phyloP scores from a whole-genome alignment of 2,113 vertebrate species.

The Lagopus muta region DNA sequence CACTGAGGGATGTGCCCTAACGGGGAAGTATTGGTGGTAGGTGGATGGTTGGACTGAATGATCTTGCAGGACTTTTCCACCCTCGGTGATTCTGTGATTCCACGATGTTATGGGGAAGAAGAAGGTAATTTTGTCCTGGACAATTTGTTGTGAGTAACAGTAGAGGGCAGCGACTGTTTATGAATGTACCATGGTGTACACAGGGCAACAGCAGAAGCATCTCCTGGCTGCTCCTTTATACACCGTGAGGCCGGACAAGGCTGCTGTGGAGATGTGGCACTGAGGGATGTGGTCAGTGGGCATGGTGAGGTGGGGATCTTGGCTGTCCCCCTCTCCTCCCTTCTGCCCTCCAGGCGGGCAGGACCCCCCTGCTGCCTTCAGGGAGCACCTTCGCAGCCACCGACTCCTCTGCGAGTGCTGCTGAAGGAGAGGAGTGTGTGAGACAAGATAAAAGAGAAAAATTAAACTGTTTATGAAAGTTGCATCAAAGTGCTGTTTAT shows the following conservation, averaged over 20 bases:
- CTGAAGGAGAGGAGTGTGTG: neutral
- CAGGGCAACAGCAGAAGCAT: accelerated
- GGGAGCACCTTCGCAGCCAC: neutral
- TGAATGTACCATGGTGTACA: neutral
- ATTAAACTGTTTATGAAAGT: conserved; percentile 57
- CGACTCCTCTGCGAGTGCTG: neutral
- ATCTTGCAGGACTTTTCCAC: too few relatives aligned
- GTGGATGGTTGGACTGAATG: too few relatives aligned
- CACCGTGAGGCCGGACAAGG: neutral
- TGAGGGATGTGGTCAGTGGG: too few relatives aligned
- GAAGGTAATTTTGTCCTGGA: neutral
- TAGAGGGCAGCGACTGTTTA: neutral
- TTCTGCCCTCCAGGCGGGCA: accelerated
- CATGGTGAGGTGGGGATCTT: too few relatives aligned
- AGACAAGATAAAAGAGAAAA: conserved; percentile 66
- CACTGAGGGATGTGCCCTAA: too few relatives aligned
- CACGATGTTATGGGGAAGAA: neutral
- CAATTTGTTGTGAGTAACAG: accelerated
- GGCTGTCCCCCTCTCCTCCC: neutral
- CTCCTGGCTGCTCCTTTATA: neutral
- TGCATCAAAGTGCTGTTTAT: conserved; percentile 57
- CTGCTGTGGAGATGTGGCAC: neutral
- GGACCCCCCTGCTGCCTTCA: neutral
- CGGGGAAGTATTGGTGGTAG: too few relatives aligned
- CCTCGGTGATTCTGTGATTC: too few relatives aligned